These are phyloP conservation scores for Alces alces DNA, from an alignment of 2,113 vertebrate genomes.

Conservation along the genomic window DNA sequence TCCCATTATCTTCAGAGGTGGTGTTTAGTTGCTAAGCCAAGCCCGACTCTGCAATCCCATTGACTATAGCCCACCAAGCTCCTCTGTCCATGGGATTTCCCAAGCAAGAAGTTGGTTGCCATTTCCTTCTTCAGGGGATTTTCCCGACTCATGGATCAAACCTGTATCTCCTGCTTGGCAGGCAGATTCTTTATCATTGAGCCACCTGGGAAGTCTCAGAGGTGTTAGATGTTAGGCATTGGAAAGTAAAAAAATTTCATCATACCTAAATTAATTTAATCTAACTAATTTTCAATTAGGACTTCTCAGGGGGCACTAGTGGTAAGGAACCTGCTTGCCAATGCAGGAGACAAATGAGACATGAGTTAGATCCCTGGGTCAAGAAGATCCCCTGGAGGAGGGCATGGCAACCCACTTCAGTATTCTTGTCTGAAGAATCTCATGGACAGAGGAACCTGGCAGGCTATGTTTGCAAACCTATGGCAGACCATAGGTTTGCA, in stretches of 20 bases:
- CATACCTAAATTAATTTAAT: slow-evolving; percentile 46
- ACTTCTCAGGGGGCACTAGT: neutral
- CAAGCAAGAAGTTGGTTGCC: neutral
- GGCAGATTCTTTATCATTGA: neutral
- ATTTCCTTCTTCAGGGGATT: neutral
- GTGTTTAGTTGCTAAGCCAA: neutral
- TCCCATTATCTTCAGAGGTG: neutral
- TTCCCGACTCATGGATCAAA: neutral
- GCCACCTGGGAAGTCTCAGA: neutral
- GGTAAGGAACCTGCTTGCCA: neutral
- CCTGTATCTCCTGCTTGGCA: neutral
- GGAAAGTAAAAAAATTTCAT: slow-evolving; percentile 30
- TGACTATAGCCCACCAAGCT: neutral
- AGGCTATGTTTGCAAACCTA: neutral
- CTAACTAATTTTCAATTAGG: slow-evolving; percentile 6
- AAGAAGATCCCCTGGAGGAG: neutral
- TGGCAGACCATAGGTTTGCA: neutral
- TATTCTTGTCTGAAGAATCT: too few species aligned
- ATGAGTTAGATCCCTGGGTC: neutral
- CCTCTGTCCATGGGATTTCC: neutral
- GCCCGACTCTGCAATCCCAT: neutral
- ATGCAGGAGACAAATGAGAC: neutral
- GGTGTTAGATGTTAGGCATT: neutral
- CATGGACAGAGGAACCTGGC: neutral
- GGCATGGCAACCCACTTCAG: neutral